A percentile compares a stretch with the other conserved stretches of the same genome.
Evolutionary conservation across 1,140 invertebrate species (phyloP).

Genomic region (Meloidogyne hapla): DNA sequence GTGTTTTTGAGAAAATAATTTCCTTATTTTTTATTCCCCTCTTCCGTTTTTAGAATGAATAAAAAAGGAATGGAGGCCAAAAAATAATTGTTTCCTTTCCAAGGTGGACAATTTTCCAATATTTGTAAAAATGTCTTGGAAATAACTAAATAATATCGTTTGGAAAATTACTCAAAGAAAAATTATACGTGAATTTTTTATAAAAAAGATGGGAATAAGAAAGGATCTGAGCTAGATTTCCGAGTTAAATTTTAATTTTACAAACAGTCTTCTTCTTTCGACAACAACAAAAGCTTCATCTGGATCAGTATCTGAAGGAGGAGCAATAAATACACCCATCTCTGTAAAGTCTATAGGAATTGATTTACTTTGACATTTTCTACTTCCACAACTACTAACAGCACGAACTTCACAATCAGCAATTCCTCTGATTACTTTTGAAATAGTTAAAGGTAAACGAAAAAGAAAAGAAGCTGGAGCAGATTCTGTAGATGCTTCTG

Average conservation of each 20-base stretch:
- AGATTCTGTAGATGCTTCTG: background rate
- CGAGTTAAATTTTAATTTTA: background rate
- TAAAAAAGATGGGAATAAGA: too few relatives aligned
- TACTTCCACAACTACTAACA: background rate
- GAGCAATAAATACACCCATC: constrained; percentile 39
- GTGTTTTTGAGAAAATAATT: background rate
- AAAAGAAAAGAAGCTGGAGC: constrained; percentile 7
- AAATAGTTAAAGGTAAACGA: constrained; percentile 16
- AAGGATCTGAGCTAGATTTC: too few relatives aligned
- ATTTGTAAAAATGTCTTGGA: background rate
- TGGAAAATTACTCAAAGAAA: too few relatives aligned
- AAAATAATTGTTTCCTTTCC: background rate
- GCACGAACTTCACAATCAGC: constrained; percentile 25
- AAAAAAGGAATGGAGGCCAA: background rate
- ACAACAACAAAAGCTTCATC: constrained; percentile 40
- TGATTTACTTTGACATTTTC: constrained; percentile 18
- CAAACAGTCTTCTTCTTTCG: constrained; percentile 16
- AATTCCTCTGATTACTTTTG: background rate
- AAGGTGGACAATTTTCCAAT: background rate
- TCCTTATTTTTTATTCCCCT: background rate
- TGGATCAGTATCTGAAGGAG: constrained; percentile 37
- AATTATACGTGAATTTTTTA: too few relatives aligned
- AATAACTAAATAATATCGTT: too few relatives aligned
- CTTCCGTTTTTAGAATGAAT: background rate
- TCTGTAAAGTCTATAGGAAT: constrained; percentile 29